Percentiles rank a stretch among this genome's conserved stretches.
Evolutionary conservation across 1,140 invertebrate genomes (phyloP).

Genomic region (Mactra quadrangularis): DNA sequence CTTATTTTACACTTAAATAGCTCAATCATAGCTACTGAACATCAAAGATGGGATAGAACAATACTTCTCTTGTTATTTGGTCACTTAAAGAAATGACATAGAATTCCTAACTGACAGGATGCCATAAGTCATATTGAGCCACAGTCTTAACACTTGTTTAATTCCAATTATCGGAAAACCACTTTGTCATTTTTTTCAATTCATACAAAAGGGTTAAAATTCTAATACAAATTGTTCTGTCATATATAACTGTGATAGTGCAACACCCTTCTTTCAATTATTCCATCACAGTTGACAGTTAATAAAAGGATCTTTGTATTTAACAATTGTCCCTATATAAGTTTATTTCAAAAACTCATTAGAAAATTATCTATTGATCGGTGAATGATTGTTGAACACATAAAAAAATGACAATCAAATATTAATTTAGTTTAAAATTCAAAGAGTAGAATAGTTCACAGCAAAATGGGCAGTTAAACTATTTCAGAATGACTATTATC

Average conservation of each 20-base stretch:
- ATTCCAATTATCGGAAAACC: slow-evolving; percentile 24
- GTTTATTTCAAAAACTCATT: no score
- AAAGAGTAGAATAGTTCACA: neutral
- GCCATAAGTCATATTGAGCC: no score
- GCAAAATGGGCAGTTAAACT: slow-evolving; percentile 27
- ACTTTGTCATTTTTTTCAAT: slow-evolving; percentile 2
- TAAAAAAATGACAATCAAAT: slow-evolving; percentile 3
- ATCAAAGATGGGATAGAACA: no score
- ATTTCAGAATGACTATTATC: slow-evolving; percentile 11
- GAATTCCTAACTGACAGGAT: no score
- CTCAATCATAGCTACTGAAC: no score
- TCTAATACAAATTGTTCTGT: slow-evolving; percentile 37
- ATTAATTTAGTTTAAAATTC: slow-evolving; percentile 24
- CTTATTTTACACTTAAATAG: no score
- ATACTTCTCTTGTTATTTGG: no score
- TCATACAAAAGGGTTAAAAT: slow-evolving; percentile 40
- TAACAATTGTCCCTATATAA: slow-evolving; percentile 1
- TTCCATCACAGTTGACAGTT: neutral
- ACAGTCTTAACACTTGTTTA: neutral
- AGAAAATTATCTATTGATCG: no score
- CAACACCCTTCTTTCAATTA: slow-evolving; percentile 30
- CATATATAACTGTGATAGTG: slow-evolving; percentile 25
- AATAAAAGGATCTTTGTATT: slow-evolving; percentile 16
- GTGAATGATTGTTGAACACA: slow-evolving; percentile 9
- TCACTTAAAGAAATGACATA: no score